phyloP scores from a whole-genome alignment of 2,797 vertebrate genomes.

The Myoxocephalus aenaeus region DNA sequence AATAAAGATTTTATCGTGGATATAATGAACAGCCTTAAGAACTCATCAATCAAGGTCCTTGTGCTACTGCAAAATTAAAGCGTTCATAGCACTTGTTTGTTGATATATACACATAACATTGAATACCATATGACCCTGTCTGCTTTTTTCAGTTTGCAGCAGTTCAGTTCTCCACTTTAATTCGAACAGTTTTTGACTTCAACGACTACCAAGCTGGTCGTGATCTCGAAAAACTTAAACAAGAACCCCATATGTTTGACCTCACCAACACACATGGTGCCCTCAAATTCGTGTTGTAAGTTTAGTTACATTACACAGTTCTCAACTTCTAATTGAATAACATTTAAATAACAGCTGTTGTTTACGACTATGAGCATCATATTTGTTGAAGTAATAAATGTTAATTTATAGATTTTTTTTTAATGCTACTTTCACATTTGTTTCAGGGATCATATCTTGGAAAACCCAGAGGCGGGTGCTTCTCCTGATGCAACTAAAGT shows the following conservation, averaged over 20 bases:
- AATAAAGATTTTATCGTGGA: constrained; percentile 84
- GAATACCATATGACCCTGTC: neutral
- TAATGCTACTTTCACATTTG: constrained; percentile 5
- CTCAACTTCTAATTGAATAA: neutral
- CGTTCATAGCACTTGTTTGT: neutral
- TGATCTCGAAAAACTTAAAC: constrained; percentile 43
- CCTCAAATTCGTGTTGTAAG: constrained; percentile 82
- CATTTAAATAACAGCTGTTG: neutral
- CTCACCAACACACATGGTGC: constrained; percentile 84
- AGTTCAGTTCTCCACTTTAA: constrained; percentile 77
- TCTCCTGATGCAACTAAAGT: constrained; percentile 82
- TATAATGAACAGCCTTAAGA: constrained; percentile 79
- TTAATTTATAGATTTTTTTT: neutral
- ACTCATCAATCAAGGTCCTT: constrained; percentile 84
- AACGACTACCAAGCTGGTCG: constrained; percentile 61
- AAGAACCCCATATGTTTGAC: constrained; percentile 12
- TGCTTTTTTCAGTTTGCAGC: constrained; percentile 85
- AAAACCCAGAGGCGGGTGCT: constrained; percentile 65
- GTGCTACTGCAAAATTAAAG: neutral
- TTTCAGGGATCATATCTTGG: constrained; percentile 75
- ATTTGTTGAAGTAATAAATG: neutral
- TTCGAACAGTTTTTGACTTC: constrained; percentile 82
- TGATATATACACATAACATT: neutral
- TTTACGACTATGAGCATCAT: neutral
- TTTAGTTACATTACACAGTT: constrained; percentile 34